These are phyloP conservation scores for Trichogramma pretiosum DNA, from an alignment of 1,140 invertebrate genomes.

Conservation along the genomic window DNA sequence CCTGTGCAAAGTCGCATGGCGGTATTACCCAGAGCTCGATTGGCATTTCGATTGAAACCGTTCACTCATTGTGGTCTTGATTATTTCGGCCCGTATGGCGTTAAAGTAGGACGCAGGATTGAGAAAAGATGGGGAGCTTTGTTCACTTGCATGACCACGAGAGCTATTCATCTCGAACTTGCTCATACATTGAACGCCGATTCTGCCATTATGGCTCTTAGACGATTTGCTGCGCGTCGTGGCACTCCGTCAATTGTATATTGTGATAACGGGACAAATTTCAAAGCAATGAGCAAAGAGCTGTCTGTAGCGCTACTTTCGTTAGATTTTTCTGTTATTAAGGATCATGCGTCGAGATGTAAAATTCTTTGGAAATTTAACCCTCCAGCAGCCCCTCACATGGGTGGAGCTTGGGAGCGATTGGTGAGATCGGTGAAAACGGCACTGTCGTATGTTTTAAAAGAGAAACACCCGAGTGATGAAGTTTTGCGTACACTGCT, in stretches of 20 bases:
- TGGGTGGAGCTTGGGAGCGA: too few species aligned
- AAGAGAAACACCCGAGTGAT: too few species aligned
- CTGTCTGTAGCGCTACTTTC: too few species aligned
- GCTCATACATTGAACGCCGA: conserved; percentile 11
- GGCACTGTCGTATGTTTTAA: too few species aligned
- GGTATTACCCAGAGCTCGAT: conserved; percentile 1
- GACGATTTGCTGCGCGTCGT: background rate
- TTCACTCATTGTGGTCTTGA: conserved; percentile 29
- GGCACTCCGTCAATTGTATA: conserved; percentile 5
- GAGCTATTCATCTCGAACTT: conserved; percentile 43
- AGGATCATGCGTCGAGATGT: too few species aligned
- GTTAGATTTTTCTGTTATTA: too few species aligned
- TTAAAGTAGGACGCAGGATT: conserved; percentile 21
- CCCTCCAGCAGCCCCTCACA: too few species aligned
- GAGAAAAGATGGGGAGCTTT: conserved; percentile 34
- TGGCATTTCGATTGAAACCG: conserved; percentile 15
- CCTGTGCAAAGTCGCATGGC: background rate
- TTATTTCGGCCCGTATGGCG: conserved; percentile 29
- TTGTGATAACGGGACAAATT: conserved; percentile 12
- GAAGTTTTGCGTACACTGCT: too few species aligned
- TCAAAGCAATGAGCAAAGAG: conserved; percentile 2
- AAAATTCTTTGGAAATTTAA: too few species aligned
- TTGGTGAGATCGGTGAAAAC: too few species aligned
- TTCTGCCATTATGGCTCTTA: conserved; percentile 12
- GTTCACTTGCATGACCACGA: conserved; percentile 33